Evolutionary conservation across 1,140 invertebrate genomes (phyloP).

Genomic region (Lasioglossum albipes): DNA sequence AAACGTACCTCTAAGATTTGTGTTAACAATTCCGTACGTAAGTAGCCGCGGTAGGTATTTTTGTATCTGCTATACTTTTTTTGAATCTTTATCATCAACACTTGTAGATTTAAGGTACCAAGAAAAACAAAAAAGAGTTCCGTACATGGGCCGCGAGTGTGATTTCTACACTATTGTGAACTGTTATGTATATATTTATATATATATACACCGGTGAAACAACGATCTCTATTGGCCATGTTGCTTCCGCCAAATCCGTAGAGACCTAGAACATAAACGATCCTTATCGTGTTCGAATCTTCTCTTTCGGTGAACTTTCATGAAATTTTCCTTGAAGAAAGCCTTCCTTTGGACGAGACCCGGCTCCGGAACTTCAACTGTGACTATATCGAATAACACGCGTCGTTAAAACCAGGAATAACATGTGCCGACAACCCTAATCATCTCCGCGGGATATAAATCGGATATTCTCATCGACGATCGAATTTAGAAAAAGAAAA

Average conservation of each 20-base stretch:
- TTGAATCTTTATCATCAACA: conserved; percentile 68
- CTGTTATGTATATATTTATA: too few relatives aligned
- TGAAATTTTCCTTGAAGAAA: too few relatives aligned
- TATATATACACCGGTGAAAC: too few relatives aligned
- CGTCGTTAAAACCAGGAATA: conserved; percentile 50
- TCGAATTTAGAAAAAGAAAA: not conserved
- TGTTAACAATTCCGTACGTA: conserved; percentile 82
- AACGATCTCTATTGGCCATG: not conserved
- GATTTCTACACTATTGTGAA: not conserved
- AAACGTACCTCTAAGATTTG: conserved; percentile 79
- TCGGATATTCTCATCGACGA: conserved; percentile 13
- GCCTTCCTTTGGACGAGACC: too few relatives aligned
- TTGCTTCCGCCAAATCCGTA: not conserved
- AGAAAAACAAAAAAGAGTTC: conserved; percentile 34
- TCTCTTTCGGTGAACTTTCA: too few relatives aligned
- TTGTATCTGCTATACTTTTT: conserved; percentile 80
- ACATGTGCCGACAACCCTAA: conserved; percentile 44
- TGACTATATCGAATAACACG: conserved; percentile 45
- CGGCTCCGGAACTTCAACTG: too few relatives aligned
- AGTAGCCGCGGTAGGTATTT: conserved; percentile 85
- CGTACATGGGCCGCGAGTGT: conserved; percentile 24
- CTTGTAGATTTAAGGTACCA: conserved; percentile 70
- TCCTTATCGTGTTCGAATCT: too few relatives aligned
- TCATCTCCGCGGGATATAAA: conserved; percentile 21
- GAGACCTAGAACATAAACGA: not conserved